Percentiles rank a stretch among this genome's conserved stretches.
Evolutionary conservation across 1,140 invertebrate genomes (phyloP).

Genomic region (Drosophila burlai): DNA sequence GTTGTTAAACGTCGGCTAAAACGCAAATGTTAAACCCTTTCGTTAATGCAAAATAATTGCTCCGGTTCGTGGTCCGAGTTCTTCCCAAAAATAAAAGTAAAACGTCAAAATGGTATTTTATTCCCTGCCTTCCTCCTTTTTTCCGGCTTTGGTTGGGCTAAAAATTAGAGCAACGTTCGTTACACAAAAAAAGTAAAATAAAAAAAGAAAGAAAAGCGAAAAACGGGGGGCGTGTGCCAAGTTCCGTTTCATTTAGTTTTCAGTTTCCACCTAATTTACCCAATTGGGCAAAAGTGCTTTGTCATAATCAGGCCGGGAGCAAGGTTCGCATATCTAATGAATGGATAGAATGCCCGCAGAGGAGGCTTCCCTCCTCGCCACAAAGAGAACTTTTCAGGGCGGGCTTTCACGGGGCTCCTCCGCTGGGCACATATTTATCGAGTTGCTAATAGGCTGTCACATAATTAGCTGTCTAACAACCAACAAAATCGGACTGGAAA

Average conservation of each 20-base stretch:
- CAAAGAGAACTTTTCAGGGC: slow-evolving; percentile 61
- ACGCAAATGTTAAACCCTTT: slow-evolving; percentile 84
- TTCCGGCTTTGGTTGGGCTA: slow-evolving; percentile 45
- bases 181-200: slow-evolving; percentile 26
- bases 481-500: slow-evolving; percentile 55
- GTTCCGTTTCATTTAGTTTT: slow-evolving; percentile 83
- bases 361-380: slow-evolving; percentile 12
- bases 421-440: slow-evolving; percentile 81
- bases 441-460: slow-evolving; percentile 83
- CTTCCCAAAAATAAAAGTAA: slow-evolving; percentile 51
- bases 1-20: slow-evolving; percentile 72
- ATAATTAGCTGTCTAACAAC: slow-evolving; percentile 78
- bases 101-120: slow-evolving; percentile 51
- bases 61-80: slow-evolving; percentile 72
- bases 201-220: slow-evolving; percentile 28
- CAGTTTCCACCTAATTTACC: slow-evolving; percentile 83
- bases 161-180: slow-evolving; percentile 72
- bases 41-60: slow-evolving; percentile 83
- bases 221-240: slow-evolving; percentile 66
- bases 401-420: slow-evolving; percentile 18
- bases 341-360: slow-evolving; percentile 45
- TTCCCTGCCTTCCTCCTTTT: slow-evolving; percentile 22
- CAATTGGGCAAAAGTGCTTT: slow-evolving; percentile 83
- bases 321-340: slow-evolving; percentile 83
- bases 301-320: slow-evolving; percentile 82